Base-by-base conservation (phyloP, 2,113 vertebrate genomes). In the Podilymbus podiceps region DNA sequence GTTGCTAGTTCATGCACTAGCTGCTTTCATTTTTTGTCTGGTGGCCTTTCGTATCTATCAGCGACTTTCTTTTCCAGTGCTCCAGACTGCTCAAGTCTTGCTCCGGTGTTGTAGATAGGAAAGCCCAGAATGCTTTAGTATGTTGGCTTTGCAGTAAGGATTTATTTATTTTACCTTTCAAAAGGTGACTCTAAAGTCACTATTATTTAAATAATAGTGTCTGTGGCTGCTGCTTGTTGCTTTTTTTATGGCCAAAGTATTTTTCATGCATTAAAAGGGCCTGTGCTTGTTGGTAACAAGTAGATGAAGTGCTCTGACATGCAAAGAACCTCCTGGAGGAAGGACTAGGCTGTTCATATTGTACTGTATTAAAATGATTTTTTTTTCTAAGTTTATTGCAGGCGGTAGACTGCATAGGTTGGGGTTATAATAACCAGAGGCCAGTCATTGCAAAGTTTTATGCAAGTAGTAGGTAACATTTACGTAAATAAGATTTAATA, bases 151-250 rank as follows among this genome's bases (percentile, higher is more conserved):
- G 78, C 73, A 73, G 59, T 80, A 49, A 80, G 64, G 66, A 56
- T 82, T 93, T 89, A 73, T 93, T 86, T 93, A 72, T 85, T 96
- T 95, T 86, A 69, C 90, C 66, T 85, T 94, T 92, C 59, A 74
- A 93, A 94, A 84, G 55, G 64, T 95, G 35, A 89, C 85, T 97
- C 74, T 66, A 40, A 94, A 95, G 76, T 79, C 76, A 74, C 55
- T 89, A 47, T 81, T 93, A 11, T 83, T 87, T 90, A 92, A 95
- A 92, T 85, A 76, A 68, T 42, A 78, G 33, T 63, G 95, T 92
- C 89, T 95, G 10, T 91, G 94, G 94, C 75, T 86, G 49, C 93
- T 97, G 71, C 72, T 74, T 78, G 46, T 78, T 80, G 82, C 53
- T 87, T 85, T 86, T 74, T 95, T 71, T 72, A 73, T 82, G 94